Base-by-base conservation (phyloP, 2,113 vertebrate genomes). In the Cygnus atratus region DNA sequence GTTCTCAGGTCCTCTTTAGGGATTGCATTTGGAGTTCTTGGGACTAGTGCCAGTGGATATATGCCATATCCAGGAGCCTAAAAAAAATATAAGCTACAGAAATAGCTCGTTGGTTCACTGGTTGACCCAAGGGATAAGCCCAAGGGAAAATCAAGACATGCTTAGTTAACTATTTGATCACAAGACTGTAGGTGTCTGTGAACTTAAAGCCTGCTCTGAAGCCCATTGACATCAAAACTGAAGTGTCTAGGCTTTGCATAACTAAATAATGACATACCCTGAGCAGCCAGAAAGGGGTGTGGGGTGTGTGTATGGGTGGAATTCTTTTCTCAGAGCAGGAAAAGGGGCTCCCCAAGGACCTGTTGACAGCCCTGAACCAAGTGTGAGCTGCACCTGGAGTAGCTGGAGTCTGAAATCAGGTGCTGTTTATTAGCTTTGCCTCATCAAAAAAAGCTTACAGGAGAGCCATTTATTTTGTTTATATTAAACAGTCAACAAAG, bases 381-480 rank as follows among this genome's bases (percentile, higher is more conserved):
- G 68, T 35, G 55, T 74, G 55, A 97, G 65, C 86, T 87, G 66
- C 92, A 95, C 95, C 86, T 95, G 95, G 90, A 94, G 89, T 43
- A 43, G 11, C 76, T 95, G 84, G 55, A 81, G 76, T 85, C 70
- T 94, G 82, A 95, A 93, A 62, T 94, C 82, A 76, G 37, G 62
- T 87, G 77, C 50, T 87, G n/a, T 76, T 94, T 85, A 87, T 85
- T 80, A 93, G 66, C 6, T 0, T 80, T 92, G 66, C 73, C 76
- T 94, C 83, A 90, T 90, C 77, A 90, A 93, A 96, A 89, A 46
- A 35, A 75, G 29, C 80, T 87, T 83, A 89, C 48, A 75, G 25
- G n/a, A 84, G 29, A 84, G 63, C 75, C 19, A 66, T 87, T 93
- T 62, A 52, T 76, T 94, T 87, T 72, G 58, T 93, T 81, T 77